Percentiles rank a stretch among this genome's conserved stretches.
Conservation (phyloP, 2,888 invertebrate species). For the Callosobruchus maculatus region DNA sequence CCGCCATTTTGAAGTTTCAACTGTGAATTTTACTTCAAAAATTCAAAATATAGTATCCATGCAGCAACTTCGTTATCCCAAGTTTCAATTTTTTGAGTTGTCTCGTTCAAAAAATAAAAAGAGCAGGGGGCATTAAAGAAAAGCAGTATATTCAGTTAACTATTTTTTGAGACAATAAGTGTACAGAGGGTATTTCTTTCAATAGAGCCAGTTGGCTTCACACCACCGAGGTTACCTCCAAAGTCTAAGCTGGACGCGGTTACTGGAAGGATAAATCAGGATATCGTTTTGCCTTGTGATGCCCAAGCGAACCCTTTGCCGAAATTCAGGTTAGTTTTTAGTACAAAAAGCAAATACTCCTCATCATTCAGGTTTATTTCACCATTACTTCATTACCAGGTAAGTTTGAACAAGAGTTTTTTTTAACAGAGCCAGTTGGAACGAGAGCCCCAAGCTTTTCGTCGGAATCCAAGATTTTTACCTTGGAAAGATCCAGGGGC, state of each 20-base stretch:
- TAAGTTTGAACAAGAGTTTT: neutral
- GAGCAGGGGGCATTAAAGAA: too few relatives aligned
- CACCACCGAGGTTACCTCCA: constrained; percentile 49
- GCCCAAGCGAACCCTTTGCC: constrained; percentile 64
- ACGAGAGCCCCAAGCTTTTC: constrained; percentile 52
- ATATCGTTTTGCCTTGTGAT: constrained; percentile 47
- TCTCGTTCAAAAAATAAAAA: too few relatives aligned
- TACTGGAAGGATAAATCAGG: constrained; percentile 24
- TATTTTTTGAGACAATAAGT: too few relatives aligned
- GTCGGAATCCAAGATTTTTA: constrained; percentile 50
- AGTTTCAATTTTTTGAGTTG: too few relatives aligned
- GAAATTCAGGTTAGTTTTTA: constrained; percentile 34
- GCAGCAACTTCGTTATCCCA: too few relatives aligned
- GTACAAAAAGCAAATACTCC: neutral
- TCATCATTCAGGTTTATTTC: neutral
- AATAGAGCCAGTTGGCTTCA: constrained; percentile 52
- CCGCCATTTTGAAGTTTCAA: too few relatives aligned
- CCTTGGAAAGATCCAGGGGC: constrained; percentile 49
- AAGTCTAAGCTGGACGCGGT: constrained; percentile 41
- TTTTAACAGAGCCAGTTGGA: constrained; percentile 52
- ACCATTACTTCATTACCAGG: neutral
- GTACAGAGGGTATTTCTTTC: constrained; percentile 20
- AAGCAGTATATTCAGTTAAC: too few relatives aligned
- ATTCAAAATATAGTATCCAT: too few relatives aligned
- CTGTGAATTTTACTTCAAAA: too few relatives aligned